phyloP scores from a whole-genome alignment of 2,797 vertebrate species.

The Dendrocincla fuliginosa region DNA sequence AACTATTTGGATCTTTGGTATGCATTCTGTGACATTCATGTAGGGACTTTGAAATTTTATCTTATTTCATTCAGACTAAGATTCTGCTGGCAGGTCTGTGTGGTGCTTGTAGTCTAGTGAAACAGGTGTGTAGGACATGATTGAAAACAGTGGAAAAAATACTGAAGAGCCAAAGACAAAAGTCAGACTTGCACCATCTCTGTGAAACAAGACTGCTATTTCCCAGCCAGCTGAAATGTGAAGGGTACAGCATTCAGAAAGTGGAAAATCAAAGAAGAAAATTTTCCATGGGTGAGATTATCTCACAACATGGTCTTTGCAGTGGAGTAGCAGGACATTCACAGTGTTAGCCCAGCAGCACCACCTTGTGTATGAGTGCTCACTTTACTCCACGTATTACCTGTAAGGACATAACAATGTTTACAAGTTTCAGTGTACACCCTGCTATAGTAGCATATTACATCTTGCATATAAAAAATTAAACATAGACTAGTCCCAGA shows the following conservation, averaged over 20 bases:
- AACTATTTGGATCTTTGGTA: neutral
- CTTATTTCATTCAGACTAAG: neutral
- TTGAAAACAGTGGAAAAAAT: neutral
- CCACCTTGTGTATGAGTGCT: constrained; percentile 31
- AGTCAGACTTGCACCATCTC: neutral
- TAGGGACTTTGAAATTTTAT: neutral
- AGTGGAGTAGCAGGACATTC: neutral
- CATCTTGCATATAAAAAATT: neutral
- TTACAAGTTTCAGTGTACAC: neutral
- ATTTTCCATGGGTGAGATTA: neutral
- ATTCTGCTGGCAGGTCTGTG: neutral
- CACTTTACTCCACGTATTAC: neutral
- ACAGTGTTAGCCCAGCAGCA: constrained; percentile 24
- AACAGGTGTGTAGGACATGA: neutral
- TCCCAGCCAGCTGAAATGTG: neutral
- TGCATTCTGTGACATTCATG: neutral
- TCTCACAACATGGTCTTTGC: neutral
- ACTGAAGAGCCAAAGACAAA: neutral
- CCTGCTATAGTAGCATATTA: neutral
- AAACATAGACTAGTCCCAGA: neutral
- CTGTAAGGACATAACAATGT: neutral
- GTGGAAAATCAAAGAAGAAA: neutral
- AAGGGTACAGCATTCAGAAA: neutral
- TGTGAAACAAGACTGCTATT: neutral
- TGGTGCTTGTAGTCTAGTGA: neutral